These are phyloP conservation scores for Sthenelais limicola DNA, from an alignment of 2,888 invertebrate species.

Conservation along the genomic window DNA sequence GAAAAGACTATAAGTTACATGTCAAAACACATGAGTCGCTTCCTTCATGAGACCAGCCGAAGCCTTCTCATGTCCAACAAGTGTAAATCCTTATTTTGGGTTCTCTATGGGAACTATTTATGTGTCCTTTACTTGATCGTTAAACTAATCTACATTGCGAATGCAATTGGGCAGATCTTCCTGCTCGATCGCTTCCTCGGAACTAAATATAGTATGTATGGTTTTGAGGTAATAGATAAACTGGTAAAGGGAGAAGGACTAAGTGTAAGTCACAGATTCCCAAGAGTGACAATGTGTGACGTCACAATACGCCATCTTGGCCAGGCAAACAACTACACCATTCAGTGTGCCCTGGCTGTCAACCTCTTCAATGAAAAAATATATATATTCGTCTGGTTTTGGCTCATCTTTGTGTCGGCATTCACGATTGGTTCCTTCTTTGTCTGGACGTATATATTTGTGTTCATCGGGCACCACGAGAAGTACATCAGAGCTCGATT, in stretches of 20 bases:
- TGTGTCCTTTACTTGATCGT: conserved; percentile 71
- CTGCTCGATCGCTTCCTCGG: conserved; percentile 73
- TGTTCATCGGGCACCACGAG: conserved; percentile 35
- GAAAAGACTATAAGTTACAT: conserved; percentile 59
- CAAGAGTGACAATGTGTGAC: conserved; percentile 71
- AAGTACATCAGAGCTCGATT: conserved; percentile 26
- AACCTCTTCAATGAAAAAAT: conserved; percentile 65
- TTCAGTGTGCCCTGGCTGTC: conserved; percentile 70
- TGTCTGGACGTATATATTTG: conserved; percentile 64
- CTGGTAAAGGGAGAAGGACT: conserved; percentile 69
- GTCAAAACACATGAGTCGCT: conserved; percentile 71
- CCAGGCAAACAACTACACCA: conserved; percentile 71
- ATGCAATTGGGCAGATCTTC: conserved; percentile 73
- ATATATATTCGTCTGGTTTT: conserved; percentile 74
- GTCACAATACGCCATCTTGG: conserved; percentile 71
- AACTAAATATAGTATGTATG: conserved; percentile 69
- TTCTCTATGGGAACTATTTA: conserved; percentile 73
- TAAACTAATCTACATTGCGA: conserved; percentile 72
- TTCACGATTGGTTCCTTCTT: conserved; percentile 71
- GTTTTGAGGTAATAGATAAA: conserved; percentile 73
- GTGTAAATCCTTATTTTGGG: conserved; percentile 58
- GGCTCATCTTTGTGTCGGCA: conserved; percentile 73
- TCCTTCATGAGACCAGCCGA: conserved; percentile 70
- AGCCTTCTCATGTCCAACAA: conserved; percentile 65
- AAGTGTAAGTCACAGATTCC: conserved; percentile 66